Evolutionary conservation across 2,888 invertebrate species (phyloP).

Genomic region (Esperia sulphurella): DNA sequence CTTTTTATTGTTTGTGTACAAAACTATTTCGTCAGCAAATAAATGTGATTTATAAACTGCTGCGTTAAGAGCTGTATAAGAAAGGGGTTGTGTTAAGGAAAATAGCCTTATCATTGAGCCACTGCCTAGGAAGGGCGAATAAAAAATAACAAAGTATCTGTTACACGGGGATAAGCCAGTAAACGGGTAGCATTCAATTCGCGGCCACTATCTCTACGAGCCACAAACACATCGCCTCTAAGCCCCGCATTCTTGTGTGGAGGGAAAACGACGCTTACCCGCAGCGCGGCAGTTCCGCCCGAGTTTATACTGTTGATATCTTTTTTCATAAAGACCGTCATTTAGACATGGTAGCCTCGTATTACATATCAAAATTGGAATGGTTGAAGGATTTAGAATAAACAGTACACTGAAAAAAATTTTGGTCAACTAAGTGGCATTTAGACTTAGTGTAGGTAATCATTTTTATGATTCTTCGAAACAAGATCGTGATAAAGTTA

Average conservation of each 20-base stretch:
- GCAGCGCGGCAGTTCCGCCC: slow-evolving; percentile 12
- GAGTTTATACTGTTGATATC: slow-evolving; percentile 3
- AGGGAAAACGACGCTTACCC: slow-evolving; percentile 32
- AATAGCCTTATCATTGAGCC: slow-evolving; percentile 43
- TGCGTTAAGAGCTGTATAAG: slow-evolving; percentile 25
- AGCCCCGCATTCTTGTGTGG: slow-evolving; percentile 44
- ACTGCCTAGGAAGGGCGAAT: slow-evolving; percentile 34
- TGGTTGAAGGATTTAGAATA: no score
- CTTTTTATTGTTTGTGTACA: slow-evolving; percentile 19
- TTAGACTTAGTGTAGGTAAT: no score
- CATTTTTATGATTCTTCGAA: no score
- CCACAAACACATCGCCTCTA: slow-evolving; percentile 50
- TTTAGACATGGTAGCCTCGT: background rate
- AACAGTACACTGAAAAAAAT: no score
- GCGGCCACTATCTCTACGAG: slow-evolving; percentile 51
- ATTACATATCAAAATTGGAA: background rate
- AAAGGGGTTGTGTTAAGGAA: slow-evolving; percentile 38
- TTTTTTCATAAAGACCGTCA: background rate
- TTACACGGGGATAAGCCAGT: slow-evolving; percentile 57
- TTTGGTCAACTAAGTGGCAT: no score
- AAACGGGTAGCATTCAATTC: slow-evolving; percentile 65
- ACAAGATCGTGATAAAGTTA: no score
- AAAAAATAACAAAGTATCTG: slow-evolving; percentile 58
- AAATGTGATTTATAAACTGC: slow-evolving; percentile 37
- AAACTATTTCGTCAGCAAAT: slow-evolving; percentile 28